Conservation (phyloP, 2,797 vertebrate genomes). For the Semaprochilodus insignis region DNA sequence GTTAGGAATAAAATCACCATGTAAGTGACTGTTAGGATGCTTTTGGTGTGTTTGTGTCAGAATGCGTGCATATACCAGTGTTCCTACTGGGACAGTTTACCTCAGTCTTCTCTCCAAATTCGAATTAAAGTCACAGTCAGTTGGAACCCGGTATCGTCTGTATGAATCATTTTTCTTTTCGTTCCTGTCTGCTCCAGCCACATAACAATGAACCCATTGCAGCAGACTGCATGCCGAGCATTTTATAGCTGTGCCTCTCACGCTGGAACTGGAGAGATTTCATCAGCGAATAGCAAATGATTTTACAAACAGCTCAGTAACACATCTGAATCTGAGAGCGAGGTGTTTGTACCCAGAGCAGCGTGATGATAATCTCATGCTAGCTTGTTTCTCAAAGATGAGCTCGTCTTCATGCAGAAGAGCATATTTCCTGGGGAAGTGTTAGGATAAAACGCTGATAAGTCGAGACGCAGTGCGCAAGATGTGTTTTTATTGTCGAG, state of each 20-base stretch:
- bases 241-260: slow-evolving; percentile 50
- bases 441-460: slow-evolving; percentile 44
- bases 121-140: slow-evolving; percentile 39
- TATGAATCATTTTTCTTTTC: slow-evolving; percentile 40
- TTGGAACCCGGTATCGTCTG: slow-evolving; percentile 19
- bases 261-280: slow-evolving; percentile 39
- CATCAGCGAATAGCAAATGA: slow-evolving; percentile 52
- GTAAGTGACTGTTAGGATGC: background rate
- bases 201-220: slow-evolving; percentile 30
- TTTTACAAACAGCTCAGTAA: slow-evolving; percentile 53
- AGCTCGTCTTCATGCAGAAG: slow-evolving; percentile 46
- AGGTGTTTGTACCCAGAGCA: slow-evolving; percentile 52
- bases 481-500: slow-evolving; percentile 40
- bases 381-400: slow-evolving; percentile 51
- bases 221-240: slow-evolving; percentile 28
- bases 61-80: background rate
- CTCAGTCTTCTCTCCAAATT: slow-evolving; percentile 31
- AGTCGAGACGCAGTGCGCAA: slow-evolving; percentile 35
- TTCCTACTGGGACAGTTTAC: slow-evolving; percentile 21
- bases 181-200: background rate
- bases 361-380: slow-evolving; percentile 56
- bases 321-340: slow-evolving; percentile 23
- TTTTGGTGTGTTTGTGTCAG: background rate
- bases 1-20: background rate
- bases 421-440: slow-evolving; percentile 43